These are phyloP conservation scores for Grus americana DNA, from an alignment of 2,113 vertebrate genomes.

Conservation along the genomic window DNA sequence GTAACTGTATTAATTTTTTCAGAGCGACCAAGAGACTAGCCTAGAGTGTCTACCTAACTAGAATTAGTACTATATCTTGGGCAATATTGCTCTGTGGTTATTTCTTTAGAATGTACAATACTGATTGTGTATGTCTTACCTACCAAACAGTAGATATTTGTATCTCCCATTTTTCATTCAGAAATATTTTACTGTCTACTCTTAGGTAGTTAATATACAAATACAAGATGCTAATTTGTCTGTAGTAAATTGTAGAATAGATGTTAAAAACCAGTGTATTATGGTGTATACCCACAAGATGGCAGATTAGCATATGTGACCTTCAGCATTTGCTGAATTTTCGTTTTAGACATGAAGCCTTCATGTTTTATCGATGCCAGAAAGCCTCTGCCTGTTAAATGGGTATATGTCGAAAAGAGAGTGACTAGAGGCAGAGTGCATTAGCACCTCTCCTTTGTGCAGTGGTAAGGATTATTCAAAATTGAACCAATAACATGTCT, in stretches of 20 bases:
- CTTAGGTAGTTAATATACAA: background rate
- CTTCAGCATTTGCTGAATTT: background rate
- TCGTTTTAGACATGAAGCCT: background rate
- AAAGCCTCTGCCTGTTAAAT: background rate
- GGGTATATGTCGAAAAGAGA: background rate
- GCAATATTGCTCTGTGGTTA: background rate
- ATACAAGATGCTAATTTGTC: background rate
- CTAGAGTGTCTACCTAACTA: background rate
- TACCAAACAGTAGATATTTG: background rate
- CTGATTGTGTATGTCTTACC: background rate
- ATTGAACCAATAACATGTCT: background rate
- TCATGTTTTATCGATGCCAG: background rate
- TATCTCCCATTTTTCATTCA: background rate
- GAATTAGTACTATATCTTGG: background rate
- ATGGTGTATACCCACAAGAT: constrained; percentile 41
- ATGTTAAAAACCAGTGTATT: background rate
- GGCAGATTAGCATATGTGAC: constrained; percentile 45
- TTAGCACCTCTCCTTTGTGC: background rate
- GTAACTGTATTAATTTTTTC: background rate
- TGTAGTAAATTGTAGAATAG: background rate
- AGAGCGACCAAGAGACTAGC: background rate
- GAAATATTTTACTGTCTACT: background rate
- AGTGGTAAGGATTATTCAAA: background rate
- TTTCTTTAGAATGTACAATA: background rate
- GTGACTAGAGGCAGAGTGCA: background rate